Evolutionary conservation across 2,797 vertebrate genomes (phyloP).

Genomic region (Neosalanx taihuensis): DNA sequence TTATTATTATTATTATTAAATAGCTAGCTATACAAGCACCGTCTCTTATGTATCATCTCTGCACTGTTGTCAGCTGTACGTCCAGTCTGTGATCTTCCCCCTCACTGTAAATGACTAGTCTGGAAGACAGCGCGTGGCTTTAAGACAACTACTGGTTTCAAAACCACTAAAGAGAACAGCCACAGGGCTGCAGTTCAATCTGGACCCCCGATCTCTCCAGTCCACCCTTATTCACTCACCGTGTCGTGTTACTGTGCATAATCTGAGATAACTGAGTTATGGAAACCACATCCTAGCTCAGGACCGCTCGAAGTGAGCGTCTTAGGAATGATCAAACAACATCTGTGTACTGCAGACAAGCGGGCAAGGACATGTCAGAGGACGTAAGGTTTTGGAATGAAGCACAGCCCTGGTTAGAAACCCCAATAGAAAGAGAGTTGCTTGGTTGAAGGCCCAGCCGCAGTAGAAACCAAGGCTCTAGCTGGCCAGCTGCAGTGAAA

Average conservation of each 20-base stretch:
- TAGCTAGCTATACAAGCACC: too few species aligned
- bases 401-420: not conserved
- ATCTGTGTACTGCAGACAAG: too few species aligned
- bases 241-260: too few species aligned
- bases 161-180: not conserved
- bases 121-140: constrained; percentile 20
- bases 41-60: not conserved
- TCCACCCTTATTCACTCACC: not conserved
- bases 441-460: not conserved
- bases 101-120: constrained; percentile 29
- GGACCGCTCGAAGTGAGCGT: too few species aligned
- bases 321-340: too few species aligned
- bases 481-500: constrained; percentile 12
- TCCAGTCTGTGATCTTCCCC: constrained; percentile 20
- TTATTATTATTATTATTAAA: too few species aligned
- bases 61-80: constrained; percentile 5
- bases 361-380: too few species aligned
- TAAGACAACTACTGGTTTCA: constrained; percentile 15
- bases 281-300: too few species aligned
- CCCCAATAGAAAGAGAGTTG: not conserved
- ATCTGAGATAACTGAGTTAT: too few species aligned
- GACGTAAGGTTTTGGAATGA: not conserved
- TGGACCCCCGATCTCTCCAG: not conserved
- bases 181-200: too few species aligned
- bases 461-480: not conserved